Evolutionary conservation across 64 coral and sea anemone genomes (phyloP).

Genomic region (Porites lutea): DNA sequence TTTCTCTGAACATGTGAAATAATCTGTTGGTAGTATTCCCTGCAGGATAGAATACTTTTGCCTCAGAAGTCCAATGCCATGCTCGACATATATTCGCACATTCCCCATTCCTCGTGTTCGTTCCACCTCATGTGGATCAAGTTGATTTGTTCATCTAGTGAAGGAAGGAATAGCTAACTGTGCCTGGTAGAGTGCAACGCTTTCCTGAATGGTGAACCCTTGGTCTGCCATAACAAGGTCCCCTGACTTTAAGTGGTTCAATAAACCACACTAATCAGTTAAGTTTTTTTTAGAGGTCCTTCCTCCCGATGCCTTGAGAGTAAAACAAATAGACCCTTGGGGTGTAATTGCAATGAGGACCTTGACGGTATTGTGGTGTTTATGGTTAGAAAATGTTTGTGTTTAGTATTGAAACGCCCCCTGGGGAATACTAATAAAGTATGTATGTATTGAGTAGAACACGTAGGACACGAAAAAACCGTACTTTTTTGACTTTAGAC

Average conservation of each 20-base stretch:
- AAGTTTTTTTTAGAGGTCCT: neutral
- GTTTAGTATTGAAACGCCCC: slow-evolving; percentile 33
- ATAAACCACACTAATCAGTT: no score
- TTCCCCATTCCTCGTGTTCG: neutral
- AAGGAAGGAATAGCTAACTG: neutral
- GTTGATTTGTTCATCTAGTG: neutral
- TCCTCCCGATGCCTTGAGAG: neutral
- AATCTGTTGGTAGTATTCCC: neutral
- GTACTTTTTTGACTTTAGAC: neutral
- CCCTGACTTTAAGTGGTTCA: neutral
- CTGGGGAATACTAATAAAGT: no score
- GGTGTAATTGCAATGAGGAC: neutral
- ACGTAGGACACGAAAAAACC: slow-evolving; percentile 14
- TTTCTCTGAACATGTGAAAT: neutral
- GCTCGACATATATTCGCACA: neutral
- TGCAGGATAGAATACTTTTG: neutral
- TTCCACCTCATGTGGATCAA: neutral
- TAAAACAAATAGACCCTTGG: slow-evolving; percentile 2
- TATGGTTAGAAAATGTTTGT: neutral
- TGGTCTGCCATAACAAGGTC: neutral
- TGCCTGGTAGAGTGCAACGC: neutral
- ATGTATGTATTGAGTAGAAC: slow-evolving; percentile 38
- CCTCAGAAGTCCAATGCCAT: neutral
- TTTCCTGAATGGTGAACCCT: neutral
- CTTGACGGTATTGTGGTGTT: neutral